Conservation (phyloP, 2,888 invertebrate genomes). For the Eurytoma californica region DNA sequence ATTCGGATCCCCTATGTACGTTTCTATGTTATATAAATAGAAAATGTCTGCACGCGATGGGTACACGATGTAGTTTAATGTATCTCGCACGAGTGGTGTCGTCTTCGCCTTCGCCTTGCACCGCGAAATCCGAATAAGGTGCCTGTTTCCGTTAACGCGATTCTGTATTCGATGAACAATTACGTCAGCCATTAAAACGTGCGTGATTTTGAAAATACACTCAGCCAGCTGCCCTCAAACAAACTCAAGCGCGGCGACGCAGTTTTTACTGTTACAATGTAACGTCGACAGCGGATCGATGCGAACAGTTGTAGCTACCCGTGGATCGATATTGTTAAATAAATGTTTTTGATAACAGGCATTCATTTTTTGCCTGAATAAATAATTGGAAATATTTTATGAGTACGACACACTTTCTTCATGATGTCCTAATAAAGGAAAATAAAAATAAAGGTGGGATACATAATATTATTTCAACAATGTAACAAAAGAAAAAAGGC, state of each 20-base stretch:
- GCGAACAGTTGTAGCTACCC: too few species aligned
- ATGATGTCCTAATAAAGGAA: too few species aligned
- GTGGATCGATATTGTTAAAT: too few species aligned
- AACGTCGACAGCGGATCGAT: too few species aligned
- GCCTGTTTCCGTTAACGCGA: constrained; percentile 42
- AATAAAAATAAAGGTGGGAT: too few species aligned
- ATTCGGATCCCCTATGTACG: constrained; percentile 10
- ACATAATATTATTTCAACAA: too few species aligned
- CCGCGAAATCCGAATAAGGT: constrained; percentile 53
- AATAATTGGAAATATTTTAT: too few species aligned
- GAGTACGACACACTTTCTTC: too few species aligned
- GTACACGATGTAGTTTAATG: constrained; percentile 48
- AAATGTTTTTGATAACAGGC: too few species aligned
- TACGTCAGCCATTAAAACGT: constrained; percentile 43
- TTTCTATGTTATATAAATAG: constrained; percentile 54
- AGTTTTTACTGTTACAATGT: too few species aligned
- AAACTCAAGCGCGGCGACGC: not conserved
- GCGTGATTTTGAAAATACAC: constrained; percentile 44
- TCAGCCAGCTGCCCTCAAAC: not conserved
- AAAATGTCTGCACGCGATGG: constrained; percentile 37
- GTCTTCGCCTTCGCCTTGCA: constrained; percentile 49
- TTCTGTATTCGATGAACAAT: constrained; percentile 54
- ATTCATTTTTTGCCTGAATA: too few species aligned
- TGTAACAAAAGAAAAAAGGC: too few species aligned
- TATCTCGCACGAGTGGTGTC: constrained; percentile 48